Base-by-base conservation (phyloP, 30 jellyfish, hydroid and myxozoan species). In the Turritopsis dohrnii region DNA sequence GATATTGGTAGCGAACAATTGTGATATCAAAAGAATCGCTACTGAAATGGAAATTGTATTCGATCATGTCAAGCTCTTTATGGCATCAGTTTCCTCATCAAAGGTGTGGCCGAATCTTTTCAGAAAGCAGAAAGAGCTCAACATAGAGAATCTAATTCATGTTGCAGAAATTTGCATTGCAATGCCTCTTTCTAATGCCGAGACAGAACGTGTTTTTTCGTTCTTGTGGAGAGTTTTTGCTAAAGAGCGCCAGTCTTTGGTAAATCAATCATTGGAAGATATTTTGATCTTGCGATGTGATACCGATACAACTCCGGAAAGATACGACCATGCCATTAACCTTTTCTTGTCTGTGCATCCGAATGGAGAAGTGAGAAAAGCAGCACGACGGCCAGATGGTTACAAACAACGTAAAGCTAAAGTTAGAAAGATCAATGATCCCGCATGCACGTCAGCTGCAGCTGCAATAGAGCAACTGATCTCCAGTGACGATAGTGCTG, bases 221-320 rank as follows among this genome's bases (percentile, higher is more conserved):
- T 79, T 79, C n/a, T n/a, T 79, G 84, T 79, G 85, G 85, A 79
- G 80, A 19, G 28, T 79, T 26, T 79, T 8, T 79, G 8, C 81
- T 8, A 79, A 74, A 52, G 28, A 79, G 5, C 85, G 84, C 18
- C 84, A n/a, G 7, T 74, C 83, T 3, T 74, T 74, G 7, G n/a
- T 4, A 7, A 28, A 74, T n/a, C 7, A 22, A 7, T 3, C 52
- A 21, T 28, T 74, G 16, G 19, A 74, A 19, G 9, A 16, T 4
- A 7, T 74, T 28, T n/a, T 74, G 5, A 5, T 3, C 7, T 74
- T 74, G 76, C 83, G 75, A 1, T 25, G 75, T 4, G 75, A 8
- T 3, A 9, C 28, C 8, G 52, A 74, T 74, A 4, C n/a, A 5
- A 21, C 7, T 3, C 75, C 52, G 9, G 52, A 21, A 24, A 24